A percentile compares a stretch with the other conserved stretches of the same genome.
Conservation (phyloP, 2,888 invertebrate species). For the Caenorhabditis sp. region DNA sequence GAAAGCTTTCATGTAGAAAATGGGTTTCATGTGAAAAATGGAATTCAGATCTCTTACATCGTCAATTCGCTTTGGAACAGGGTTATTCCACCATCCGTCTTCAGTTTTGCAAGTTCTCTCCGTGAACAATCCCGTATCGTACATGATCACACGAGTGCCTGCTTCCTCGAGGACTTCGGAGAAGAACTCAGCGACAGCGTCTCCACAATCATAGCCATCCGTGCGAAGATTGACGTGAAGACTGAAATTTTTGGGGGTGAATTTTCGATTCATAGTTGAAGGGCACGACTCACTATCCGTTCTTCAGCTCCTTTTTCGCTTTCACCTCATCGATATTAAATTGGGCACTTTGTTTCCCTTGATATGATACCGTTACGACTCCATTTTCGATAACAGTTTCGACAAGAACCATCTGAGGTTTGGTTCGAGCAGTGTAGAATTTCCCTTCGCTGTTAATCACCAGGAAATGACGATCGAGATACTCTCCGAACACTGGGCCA, state of each 20-base stretch:
- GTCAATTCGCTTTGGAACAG: conserved; percentile 70
- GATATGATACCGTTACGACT: conserved; percentile 55
- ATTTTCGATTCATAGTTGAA: background rate
- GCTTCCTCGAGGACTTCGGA: conserved; percentile 69
- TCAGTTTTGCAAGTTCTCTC: conserved; percentile 73
- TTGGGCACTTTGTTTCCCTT: conserved; percentile 44
- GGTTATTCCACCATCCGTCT: conserved; percentile 73
- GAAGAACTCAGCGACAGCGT: conserved; percentile 71
- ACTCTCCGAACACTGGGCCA: conserved; percentile 70
- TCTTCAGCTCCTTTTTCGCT: conserved; percentile 57
- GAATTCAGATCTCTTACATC: conserved; percentile 48
- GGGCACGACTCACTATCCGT: conserved; percentile 63
- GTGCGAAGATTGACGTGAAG: conserved; percentile 72
- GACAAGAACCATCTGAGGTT: conserved; percentile 71
- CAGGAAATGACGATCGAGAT: conserved; percentile 75
- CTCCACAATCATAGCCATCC: conserved; percentile 81
- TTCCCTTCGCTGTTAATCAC: conserved; percentile 74
- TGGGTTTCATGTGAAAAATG: no score
- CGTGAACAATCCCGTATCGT: conserved; percentile 74
- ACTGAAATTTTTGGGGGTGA: conserved; percentile 52
- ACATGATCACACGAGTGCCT: conserved; percentile 76
- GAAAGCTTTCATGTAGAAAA: conserved; percentile 18
- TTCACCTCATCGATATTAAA: conserved; percentile 63
- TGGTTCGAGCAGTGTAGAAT: conserved; percentile 69
- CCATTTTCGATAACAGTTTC: conserved; percentile 66